Percentiles rank a stretch among this genome's conserved stretches.
These are phyloP conservation scores for Trachelus tabidus DNA, from an alignment of 2,888 invertebrate species.

Conservation along the genomic window DNA sequence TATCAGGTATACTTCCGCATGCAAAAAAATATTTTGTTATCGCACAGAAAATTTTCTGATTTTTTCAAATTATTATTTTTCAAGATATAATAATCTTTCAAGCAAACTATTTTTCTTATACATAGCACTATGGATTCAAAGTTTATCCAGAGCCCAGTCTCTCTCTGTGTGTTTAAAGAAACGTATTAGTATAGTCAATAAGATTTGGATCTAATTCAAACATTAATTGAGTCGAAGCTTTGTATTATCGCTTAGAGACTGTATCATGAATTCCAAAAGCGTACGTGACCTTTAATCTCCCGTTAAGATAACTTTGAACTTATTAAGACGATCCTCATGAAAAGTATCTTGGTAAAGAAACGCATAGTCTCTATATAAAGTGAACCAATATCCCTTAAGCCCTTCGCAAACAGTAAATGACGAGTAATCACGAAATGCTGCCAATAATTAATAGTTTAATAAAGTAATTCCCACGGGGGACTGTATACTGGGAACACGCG, in stretches of 20 bases:
- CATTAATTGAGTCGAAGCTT: not conserved
- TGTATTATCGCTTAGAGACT: not conserved
- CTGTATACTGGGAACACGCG: not conserved
- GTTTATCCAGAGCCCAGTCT: not conserved
- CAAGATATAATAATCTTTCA: too few species aligned
- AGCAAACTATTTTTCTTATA: too few species aligned
- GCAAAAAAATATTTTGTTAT: too few species aligned
- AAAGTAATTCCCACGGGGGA: not conserved
- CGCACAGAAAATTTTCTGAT: too few species aligned
- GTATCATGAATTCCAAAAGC: not conserved
- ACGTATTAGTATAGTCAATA: not conserved
- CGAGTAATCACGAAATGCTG: not conserved
- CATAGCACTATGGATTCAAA: too few species aligned
- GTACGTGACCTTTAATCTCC: not conserved
- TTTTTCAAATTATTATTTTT: too few species aligned
- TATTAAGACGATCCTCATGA: not conserved
- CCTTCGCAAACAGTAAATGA: not conserved
- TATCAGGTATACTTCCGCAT: too few species aligned
- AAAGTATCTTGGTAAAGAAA: not conserved
- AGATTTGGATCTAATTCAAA: not conserved
- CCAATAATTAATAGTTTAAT: slow-evolving; percentile 1
- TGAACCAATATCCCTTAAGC: not conserved
- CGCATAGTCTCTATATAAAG: not conserved
- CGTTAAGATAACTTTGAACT: not conserved
- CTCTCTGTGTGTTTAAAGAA: not conserved